Evolutionary conservation across 2,888 invertebrate genomes (phyloP).

Genomic region (Oligia latruncula): DNA sequence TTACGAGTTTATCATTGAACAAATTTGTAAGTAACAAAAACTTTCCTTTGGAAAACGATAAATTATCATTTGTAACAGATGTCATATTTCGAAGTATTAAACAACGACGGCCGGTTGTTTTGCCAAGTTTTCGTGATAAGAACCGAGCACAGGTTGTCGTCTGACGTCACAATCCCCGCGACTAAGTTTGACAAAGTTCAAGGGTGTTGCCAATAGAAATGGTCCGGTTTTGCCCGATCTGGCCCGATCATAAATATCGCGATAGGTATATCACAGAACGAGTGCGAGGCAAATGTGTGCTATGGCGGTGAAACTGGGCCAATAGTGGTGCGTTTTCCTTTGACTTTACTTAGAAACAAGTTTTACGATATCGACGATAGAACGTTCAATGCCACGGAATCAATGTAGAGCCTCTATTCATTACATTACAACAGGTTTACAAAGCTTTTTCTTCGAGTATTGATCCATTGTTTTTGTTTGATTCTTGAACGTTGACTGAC

Average conservation of each 20-base stretch:
- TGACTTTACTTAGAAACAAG: constrained; percentile 69
- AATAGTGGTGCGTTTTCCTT: constrained; percentile 68
- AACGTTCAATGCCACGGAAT: constrained; percentile 59
- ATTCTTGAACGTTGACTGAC: neutral
- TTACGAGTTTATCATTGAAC: constrained; percentile 25
- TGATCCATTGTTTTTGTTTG: constrained; percentile 19
- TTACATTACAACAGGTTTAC: constrained; percentile 42
- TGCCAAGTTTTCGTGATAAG: constrained; percentile 64
- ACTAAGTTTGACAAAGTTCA: constrained; percentile 71
- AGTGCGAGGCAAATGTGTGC: constrained; percentile 46
- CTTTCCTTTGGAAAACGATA: constrained; percentile 51
- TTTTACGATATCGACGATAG: constrained; percentile 66
- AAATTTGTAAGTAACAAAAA: constrained; percentile 31
- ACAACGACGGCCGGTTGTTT: constrained; percentile 45
- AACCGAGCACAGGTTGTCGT: constrained; percentile 62
- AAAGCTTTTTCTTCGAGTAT: constrained; percentile 20
- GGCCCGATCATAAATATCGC: constrained; percentile 17
- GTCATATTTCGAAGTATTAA: constrained; percentile 52
- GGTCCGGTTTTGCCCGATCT: constrained; percentile 30
- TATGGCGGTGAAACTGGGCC: constrained; percentile 69
- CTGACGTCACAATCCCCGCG: constrained; percentile 62
- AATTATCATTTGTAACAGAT: constrained; percentile 62
- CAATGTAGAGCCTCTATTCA: constrained; percentile 40
- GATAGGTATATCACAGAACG: constrained; percentile 31
- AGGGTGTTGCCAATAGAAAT: constrained; percentile 62